These are phyloP conservation scores for Archaeoteleia sp. DNA, from an alignment of 2,888 invertebrate genomes.

Conservation along the genomic window DNA sequence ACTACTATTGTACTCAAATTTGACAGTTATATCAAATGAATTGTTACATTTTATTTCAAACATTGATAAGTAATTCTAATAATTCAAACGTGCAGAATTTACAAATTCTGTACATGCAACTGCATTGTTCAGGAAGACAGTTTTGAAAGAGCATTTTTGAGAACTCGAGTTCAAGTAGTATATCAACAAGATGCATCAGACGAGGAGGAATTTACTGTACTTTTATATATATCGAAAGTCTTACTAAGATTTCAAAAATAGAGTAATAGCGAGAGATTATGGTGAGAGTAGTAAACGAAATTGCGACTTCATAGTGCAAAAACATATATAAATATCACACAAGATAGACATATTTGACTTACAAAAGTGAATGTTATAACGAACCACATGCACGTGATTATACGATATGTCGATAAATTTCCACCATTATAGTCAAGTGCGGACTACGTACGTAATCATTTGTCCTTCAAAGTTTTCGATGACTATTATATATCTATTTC, in stretches of 20 bases:
- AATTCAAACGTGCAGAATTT: constrained; percentile 49
- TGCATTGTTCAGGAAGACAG: constrained; percentile 30
- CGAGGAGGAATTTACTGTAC: too few relatives aligned
- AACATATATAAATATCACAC: constrained; percentile 48
- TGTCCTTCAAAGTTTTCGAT: constrained; percentile 53
- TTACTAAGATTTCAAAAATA: constrained; percentile 16
- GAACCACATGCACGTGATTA: constrained; percentile 54
- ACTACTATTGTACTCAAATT: too few relatives aligned
- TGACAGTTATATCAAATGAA: constrained; percentile 36
- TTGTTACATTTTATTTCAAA: constrained; percentile 44
- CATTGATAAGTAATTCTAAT: constrained; percentile 39
- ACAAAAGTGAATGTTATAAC: constrained; percentile 52
- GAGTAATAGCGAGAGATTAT: constrained; percentile 26
- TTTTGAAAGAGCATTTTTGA: constrained; percentile 7
- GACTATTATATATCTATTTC: constrained; percentile 54
- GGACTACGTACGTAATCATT: constrained; percentile 55
- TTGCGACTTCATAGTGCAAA: constrained; percentile 49
- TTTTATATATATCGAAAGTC: too few relatives aligned
- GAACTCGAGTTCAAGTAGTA: background rate
- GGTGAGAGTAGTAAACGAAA: constrained; percentile 43
- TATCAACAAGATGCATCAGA: constrained; percentile 9
- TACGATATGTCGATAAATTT: constrained; percentile 52
- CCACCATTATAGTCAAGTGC: constrained; percentile 54
- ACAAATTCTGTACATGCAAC: constrained; percentile 45
- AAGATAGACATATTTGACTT: constrained; percentile 52